Base-by-base conservation (phyloP, 2,113 vertebrate genomes). In the Taxidea taxus region DNA sequence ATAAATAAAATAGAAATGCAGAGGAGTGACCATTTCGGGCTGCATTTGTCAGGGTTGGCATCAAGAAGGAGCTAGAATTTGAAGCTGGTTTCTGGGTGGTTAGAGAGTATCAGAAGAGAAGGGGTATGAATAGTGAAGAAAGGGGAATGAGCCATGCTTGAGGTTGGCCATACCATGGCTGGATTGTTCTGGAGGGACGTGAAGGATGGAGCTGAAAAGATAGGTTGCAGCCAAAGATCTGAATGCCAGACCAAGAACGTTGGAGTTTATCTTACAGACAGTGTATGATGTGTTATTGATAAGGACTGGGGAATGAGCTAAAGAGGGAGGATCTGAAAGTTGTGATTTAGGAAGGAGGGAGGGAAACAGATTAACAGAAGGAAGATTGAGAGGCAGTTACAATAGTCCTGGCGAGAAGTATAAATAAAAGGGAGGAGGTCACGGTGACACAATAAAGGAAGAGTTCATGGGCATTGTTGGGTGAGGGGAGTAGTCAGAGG, bases 321-420 rank as follows among this genome's bases (percentile, higher is more conserved):
- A 72, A 49, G 78, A 85, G 29, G 6, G 29, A 44, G 58, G 13
- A 47, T 49, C 11, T 86, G 47, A 97, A 78, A 78, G 60, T 51
- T 83, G 9, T 84, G 78, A 81, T 88, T 85, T 91, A 77, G 72
- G 91, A 95, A 87, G 21, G 42, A 87, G 29, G 77, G 25, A 94
- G 11, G 42, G 51, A 82, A 39, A 60, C 23, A 82, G 14, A 81
- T 58, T 58, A 68, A 37, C 7, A 42, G 34, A 37, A 83, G 70
- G 49, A 82, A 60, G 78, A 74, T 54, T 81, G n/a, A 88, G 39
- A 93, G 51, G 39, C 80, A 74, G 6, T 47, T 92, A 51, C 34
- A 88, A 2, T 86, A 62, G 12, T 31, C n/a, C 42, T 23, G 27
- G 60, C 47, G 58, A 89, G 66, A 91, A 64, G 9, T 86, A 14